These are phyloP conservation scores for Himalopsyche kuldschensis DNA, from an alignment of 2,888 invertebrate genomes.

Conservation along the genomic window DNA sequence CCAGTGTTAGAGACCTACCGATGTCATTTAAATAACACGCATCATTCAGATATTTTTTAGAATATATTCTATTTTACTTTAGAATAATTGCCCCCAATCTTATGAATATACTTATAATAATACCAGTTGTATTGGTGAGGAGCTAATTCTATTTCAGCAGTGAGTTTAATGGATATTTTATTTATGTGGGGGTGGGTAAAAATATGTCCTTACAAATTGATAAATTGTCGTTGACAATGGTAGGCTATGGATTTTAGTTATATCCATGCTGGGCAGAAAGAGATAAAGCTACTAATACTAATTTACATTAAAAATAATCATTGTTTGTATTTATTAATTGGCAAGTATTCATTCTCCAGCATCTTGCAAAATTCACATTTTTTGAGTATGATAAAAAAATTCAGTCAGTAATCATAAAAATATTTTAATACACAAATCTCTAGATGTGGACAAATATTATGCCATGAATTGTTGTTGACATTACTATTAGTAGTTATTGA, in stretches of 20 bases:
- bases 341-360: slow-evolving; percentile 11
- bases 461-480: not conserved
- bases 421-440: slow-evolving; percentile 18
- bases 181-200: slow-evolving; percentile 1
- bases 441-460: slow-evolving; percentile 2
- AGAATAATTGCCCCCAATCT: slow-evolving; percentile 41
- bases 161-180: slow-evolving; percentile 21
- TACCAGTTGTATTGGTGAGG: slow-evolving; percentile 37
- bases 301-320: slow-evolving; percentile 11
- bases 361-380: not conserved
- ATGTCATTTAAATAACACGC: slow-evolving; percentile 24
- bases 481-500: not conserved
- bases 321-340: slow-evolving; percentile 15
- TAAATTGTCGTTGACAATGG: slow-evolving; percentile 2
- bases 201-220: slow-evolving; percentile 1
- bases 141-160: slow-evolving; percentile 35
- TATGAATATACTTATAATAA: slow-evolving; percentile 34
- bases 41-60: slow-evolving; percentile 37
- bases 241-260: slow-evolving; percentile 3
- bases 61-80: slow-evolving; percentile 41
- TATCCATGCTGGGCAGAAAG: slow-evolving; percentile 10
- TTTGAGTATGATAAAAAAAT: slow-evolving; percentile 26
- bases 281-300: slow-evolving; percentile 21
- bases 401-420: slow-evolving; percentile 30
- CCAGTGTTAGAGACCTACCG: slow-evolving; percentile 31